Evolutionary conservation across 2,888 invertebrate genomes (phyloP).

Genomic region (Hymenopus coronatus): DNA sequence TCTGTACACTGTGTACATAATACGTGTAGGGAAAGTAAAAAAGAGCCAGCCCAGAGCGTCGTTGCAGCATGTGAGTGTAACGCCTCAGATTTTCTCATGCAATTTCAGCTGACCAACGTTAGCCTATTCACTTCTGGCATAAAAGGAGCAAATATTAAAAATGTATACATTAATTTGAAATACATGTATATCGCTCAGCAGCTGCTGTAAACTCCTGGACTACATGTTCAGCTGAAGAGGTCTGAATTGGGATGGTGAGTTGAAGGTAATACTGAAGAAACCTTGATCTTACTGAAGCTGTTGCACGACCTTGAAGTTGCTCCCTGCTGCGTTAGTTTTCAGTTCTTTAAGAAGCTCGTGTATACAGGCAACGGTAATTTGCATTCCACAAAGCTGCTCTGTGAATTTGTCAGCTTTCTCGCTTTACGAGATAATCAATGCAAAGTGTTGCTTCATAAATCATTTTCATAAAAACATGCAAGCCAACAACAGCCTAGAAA

Average conservation of each 20-base stretch:
- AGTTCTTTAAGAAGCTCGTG: background rate
- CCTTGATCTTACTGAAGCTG: background rate
- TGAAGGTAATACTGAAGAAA: background rate
- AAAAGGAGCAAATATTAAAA: too few species aligned
- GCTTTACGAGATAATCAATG: background rate
- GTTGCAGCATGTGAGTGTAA: too few species aligned
- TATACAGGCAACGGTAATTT: background rate
- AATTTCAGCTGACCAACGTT: too few species aligned
- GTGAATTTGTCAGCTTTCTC: background rate
- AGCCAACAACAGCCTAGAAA: background rate
- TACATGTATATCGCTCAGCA: too few species aligned
- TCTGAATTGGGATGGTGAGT: too few species aligned
- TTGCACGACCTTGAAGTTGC: background rate
- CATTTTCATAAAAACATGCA: background rate
- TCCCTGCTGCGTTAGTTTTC: background rate
- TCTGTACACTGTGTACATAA: too few species aligned
- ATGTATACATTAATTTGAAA: too few species aligned
- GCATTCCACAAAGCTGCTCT: background rate
- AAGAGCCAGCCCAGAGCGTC: too few species aligned
- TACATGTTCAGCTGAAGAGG: background rate
- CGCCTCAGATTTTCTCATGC: too few species aligned
- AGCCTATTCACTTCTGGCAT: too few species aligned
- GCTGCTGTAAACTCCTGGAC: too few species aligned
- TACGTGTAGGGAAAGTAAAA: too few species aligned
- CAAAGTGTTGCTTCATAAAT: background rate